phyloP scores from a whole-genome alignment of 1,140 invertebrate species.

The Magallana gigas region DNA sequence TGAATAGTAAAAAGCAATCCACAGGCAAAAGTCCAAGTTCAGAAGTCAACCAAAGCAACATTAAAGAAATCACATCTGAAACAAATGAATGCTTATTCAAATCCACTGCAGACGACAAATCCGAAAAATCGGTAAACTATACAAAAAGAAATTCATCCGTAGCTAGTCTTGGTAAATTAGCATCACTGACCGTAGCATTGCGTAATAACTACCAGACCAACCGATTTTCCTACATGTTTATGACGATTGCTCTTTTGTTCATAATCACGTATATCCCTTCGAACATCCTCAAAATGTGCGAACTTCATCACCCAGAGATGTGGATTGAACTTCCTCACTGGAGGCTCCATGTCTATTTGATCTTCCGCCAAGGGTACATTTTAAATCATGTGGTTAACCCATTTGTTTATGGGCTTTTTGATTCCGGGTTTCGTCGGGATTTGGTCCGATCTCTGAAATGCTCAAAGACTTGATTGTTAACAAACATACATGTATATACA shows the following conservation, averaged over 20 bases:
- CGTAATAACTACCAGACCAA: background rate
- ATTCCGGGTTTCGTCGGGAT: background rate
- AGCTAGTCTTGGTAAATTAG: background rate
- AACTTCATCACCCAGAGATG: background rate
- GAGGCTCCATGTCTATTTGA: background rate
- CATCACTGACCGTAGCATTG: background rate
- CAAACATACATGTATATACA: too few relatives aligned
- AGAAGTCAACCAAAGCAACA: background rate
- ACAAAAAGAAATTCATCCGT: background rate
- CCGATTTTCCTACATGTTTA: constrained; percentile 35
- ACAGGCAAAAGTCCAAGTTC: background rate
- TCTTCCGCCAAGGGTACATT: constrained; percentile 27
- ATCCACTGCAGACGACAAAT: background rate
- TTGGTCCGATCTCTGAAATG: background rate
- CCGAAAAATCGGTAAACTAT: background rate
- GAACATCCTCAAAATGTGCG: constrained; percentile 35
- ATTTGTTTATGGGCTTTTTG: constrained; percentile 19
- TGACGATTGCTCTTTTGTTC: constrained; percentile 5
- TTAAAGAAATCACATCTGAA: background rate
- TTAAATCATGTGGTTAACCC: constrained; percentile 37
- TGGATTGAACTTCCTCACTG: background rate
- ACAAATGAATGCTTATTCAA: background rate
- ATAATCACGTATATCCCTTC: constrained; percentile 18
- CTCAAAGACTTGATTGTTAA: background rate
- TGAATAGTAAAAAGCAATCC: background rate